Percentiles rank a stretch among this genome's conserved stretches.
These are phyloP conservation scores for Acrobasis consociella DNA, from an alignment of 2,888 invertebrate species.

Conservation along the genomic window DNA sequence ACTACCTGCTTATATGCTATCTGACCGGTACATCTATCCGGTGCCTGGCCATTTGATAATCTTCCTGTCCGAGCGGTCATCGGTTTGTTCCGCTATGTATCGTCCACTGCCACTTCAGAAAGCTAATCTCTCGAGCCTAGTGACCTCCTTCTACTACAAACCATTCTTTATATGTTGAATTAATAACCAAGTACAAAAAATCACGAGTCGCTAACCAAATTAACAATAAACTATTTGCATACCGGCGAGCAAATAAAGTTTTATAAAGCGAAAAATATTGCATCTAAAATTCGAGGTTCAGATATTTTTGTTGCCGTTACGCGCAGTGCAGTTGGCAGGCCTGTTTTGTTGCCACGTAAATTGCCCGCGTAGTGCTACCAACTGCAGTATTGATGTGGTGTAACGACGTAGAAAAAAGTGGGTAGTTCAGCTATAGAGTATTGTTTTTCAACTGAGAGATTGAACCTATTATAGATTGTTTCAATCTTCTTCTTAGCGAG, in stretches of 20 bases:
- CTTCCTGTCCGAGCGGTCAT: too few species aligned
- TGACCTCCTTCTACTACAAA: too few species aligned
- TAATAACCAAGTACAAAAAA: background rate
- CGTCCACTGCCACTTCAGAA: too few species aligned
- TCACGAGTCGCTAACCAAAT: conserved; percentile 1
- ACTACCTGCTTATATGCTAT: too few species aligned
- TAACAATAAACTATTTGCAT: conserved; percentile 35
- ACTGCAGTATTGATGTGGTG: conserved; percentile 41
- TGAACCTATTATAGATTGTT: background rate
- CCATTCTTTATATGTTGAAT: too few species aligned
- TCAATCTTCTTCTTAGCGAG: too few species aligned
- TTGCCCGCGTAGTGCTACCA: conserved; percentile 39
- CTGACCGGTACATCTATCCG: too few species aligned
- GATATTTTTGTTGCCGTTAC: conserved; percentile 44
- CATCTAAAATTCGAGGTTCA: conserved; percentile 37
- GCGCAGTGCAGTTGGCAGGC: conserved; percentile 44
- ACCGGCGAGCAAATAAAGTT: conserved; percentile 45
- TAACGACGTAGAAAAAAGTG: conserved; percentile 35
- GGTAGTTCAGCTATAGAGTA: background rate
- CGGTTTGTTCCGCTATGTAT: too few species aligned
- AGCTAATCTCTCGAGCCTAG: too few species aligned
- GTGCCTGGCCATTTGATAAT: too few species aligned
- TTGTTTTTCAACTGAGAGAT: background rate
- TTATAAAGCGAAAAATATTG: conserved; percentile 52
- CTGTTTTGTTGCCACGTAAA: conserved; percentile 47